Evolutionary conservation across 2,797 vertebrate genomes (phyloP).

Genomic region (Xiphophorus birchmanni): DNA sequence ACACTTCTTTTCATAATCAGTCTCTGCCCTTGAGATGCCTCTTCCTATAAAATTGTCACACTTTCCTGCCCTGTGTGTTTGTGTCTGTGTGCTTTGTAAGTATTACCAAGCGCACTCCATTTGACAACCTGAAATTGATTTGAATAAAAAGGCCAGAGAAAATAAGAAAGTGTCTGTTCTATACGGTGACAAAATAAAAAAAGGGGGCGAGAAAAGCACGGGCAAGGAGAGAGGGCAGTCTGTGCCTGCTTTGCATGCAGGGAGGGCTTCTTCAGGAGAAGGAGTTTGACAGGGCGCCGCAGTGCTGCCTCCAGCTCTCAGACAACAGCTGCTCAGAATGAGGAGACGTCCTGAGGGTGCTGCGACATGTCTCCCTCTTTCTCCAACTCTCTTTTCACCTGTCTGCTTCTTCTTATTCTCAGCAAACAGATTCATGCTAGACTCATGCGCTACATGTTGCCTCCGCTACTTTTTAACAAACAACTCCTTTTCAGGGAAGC

Average conservation of each 20-base stretch:
- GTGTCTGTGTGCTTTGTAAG: constrained; percentile 37
- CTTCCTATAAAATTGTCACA: constrained; percentile 46
- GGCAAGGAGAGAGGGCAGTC: constrained; percentile 72
- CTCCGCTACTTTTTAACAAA: constrained; percentile 22
- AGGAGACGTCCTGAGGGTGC: constrained; percentile 76
- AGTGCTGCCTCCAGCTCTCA: constrained; percentile 79
- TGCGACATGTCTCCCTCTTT: constrained; percentile 72
- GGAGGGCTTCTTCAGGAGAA: constrained; percentile 64
- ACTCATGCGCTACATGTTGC: constrained; percentile 38
- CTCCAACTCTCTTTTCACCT: constrained; percentile 68
- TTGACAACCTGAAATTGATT: constrained; percentile 67
- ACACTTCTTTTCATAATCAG: constrained; percentile 47
- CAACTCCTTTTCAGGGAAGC: neutral
- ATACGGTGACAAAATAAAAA: constrained; percentile 44
- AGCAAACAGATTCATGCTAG: constrained; percentile 35
- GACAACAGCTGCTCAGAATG: constrained; percentile 82
- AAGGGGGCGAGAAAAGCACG: constrained; percentile 38
- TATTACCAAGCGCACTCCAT: constrained; percentile 32
- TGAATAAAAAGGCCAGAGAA: constrained; percentile 57
- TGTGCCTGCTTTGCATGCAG: constrained; percentile 79
- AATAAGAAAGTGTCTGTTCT: constrained; percentile 54
- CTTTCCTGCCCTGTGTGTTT: constrained; percentile 19
- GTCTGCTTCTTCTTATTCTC: constrained; percentile 54
- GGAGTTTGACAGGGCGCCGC: constrained; percentile 78
- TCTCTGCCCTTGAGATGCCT: constrained; percentile 68